Base-by-base conservation (phyloP, 1,140 invertebrate species). In the Nilaparvata lugens region DNA sequence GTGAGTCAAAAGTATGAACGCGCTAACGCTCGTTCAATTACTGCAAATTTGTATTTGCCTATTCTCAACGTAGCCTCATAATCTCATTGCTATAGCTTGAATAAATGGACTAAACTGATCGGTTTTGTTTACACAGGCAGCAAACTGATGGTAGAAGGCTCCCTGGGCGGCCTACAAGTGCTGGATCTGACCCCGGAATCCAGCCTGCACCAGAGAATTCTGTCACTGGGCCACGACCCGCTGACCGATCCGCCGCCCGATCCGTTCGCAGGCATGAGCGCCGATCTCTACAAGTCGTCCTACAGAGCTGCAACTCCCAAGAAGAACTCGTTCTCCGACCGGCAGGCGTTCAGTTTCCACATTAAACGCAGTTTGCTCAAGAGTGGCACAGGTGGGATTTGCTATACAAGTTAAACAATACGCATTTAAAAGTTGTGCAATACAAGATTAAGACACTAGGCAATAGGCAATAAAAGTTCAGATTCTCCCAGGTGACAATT, bases 121-220 rank as follows among this genome's bases (percentile, higher is more conserved):
- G 38, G 2, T 23, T 58, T n/a, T 58, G 16, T 52, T 53, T 58
- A 62, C 67, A 42, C 69, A 78, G 75, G 78, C 66, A 66, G 75
- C 60, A 60, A 77, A 64, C 67, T 93, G 61, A 72, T 78, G 42
- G 82, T 93, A 55, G 81, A 86, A 64, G 94, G 93, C 0, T 93
- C 90, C 1, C 76, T 97, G 19, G 93, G 93, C 52, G 93, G 93
- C 9, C 78, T 97, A 35, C 93, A 96, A 71, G 81, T 91, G 40
- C 76, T 94, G n/a, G 92, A 96, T 74, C 83, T 96, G 52, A 93
- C 91, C 13, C 82, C 86, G 6, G 91, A 89, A 67, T 88, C 87
- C 0, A 84, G 85, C 55, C 78, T 84, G 51, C 91, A 95, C 76
- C 87, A 93, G 69, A 77, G 89, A 57, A 89, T 95, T 61, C 74